phyloP scores from a whole-genome alignment of 2,797 vertebrate species.

The Amblyraja radiata region DNA sequence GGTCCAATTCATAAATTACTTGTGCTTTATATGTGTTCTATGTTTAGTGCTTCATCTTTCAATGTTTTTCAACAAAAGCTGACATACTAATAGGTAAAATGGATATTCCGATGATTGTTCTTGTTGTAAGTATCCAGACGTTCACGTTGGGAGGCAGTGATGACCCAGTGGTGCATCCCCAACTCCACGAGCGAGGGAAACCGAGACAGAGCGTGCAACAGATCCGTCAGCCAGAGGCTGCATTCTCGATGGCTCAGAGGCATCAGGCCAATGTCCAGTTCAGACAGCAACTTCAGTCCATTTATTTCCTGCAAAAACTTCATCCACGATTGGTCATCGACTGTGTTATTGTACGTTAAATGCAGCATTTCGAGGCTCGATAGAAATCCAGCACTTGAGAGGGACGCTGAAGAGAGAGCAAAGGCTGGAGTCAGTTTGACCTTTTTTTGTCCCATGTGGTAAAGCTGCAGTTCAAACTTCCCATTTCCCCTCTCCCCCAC shows the following conservation, averaged over 20 bases:
- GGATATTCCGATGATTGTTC: slow-evolving; percentile 52
- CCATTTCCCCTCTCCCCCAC: neutral
- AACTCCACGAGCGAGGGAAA: slow-evolving; percentile 61
- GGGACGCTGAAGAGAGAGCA: slow-evolving; percentile 51
- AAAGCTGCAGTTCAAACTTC: neutral
- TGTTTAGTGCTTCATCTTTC: neutral
- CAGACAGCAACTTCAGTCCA: slow-evolving; percentile 57
- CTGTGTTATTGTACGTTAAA: slow-evolving; percentile 70
- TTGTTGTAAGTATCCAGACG: slow-evolving; percentile 54
- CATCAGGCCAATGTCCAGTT: slow-evolving; percentile 72
- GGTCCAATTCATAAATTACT: neutral
- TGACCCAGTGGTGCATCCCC: slow-evolving; percentile 65
- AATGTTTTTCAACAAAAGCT: neutral
- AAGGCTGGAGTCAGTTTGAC: neutral
- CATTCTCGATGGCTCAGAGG: slow-evolving; percentile 53
- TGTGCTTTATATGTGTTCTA: neutral
- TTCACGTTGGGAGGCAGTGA: slow-evolving; percentile 50
- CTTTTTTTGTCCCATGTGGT: neutral
- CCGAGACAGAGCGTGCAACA: slow-evolving; percentile 59
- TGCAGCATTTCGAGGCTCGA: slow-evolving; percentile 62
- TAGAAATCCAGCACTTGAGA: slow-evolving; percentile 54
- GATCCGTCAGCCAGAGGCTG: slow-evolving; percentile 61
- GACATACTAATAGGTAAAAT: slow-evolving; percentile 54
- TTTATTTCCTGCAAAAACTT: slow-evolving; percentile 56
- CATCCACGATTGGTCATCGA: slow-evolving; percentile 63